Conservation (phyloP, 2,113 vertebrate genomes). For the Tupaia chinensis region DNA sequence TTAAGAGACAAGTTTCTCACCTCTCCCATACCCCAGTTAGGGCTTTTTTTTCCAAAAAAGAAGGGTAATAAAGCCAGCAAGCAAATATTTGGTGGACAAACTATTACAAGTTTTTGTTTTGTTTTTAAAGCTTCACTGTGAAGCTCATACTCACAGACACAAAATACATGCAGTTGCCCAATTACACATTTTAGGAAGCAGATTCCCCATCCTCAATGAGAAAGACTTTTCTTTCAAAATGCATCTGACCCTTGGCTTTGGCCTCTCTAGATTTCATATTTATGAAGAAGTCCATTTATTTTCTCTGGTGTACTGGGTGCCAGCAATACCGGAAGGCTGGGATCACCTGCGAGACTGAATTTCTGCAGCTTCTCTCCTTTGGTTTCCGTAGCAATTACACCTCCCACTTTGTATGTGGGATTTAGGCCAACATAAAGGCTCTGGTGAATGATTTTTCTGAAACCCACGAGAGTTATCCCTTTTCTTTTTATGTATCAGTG, state of each 20-base stretch:
- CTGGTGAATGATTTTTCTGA: background rate
- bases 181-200: background rate
- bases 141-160: background rate
- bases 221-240: background rate
- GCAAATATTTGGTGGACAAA: background rate
- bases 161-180: background rate
- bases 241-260: background rate
- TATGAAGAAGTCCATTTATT: background rate
- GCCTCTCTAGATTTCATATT: background rate
- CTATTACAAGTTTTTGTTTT: background rate
- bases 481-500: background rate
- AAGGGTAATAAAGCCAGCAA: background rate
- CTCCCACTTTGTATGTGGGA: background rate
- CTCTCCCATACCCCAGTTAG: background rate
- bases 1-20: background rate
- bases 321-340: background rate
- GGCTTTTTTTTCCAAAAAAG: background rate
- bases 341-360: slow-evolving; percentile 24
- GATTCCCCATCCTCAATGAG: background rate
- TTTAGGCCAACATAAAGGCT: slow-evolving; percentile 34
- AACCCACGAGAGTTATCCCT: background rate
- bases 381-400: slow-evolving; percentile 11
- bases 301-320: background rate
- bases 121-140: background rate
- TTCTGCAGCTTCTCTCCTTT: background rate